Conservation (phyloP, 1,140 invertebrate species). For the Microplitis mediator region DNA sequence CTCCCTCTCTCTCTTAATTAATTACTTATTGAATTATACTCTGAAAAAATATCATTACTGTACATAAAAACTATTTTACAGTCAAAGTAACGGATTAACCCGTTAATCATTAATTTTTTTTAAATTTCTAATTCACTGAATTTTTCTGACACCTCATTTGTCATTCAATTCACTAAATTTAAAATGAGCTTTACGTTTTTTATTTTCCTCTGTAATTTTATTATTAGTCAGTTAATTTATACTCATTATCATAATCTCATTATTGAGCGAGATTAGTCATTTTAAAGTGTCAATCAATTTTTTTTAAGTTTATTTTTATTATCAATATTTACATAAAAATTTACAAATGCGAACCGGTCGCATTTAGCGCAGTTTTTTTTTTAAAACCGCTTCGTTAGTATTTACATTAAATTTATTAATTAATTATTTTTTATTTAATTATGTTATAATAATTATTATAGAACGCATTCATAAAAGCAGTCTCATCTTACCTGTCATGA, state of each 20-base stretch:
- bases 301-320: background rate
- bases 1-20: conserved; percentile 33
- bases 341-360: conserved; percentile 15
- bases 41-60: conserved; percentile 60
- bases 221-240: no score
- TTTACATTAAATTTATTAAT: background rate
- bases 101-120: background rate
- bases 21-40: conserved; percentile 44
- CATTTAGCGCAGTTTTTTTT: background rate
- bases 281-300: background rate
- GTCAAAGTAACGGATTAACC: background rate
- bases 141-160: no score
- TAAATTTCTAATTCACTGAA: background rate
- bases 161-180: no score
- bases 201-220: no score
- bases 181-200: no score
- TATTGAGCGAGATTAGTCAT: conserved; percentile 2
- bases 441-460: background rate
- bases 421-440: conserved; percentile 1
- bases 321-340: conserved; percentile 2
- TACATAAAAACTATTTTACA: conserved; percentile 55
- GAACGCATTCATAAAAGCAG: conserved; percentile 6
- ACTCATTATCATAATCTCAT: background rate
- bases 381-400: background rate
- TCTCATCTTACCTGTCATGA: background rate